A percentile compares a stretch with the other conserved stretches of the same genome.
These are phyloP conservation scores for Cyclina sinensis DNA, from an alignment of 1,140 invertebrate species.

Conservation along the genomic window DNA sequence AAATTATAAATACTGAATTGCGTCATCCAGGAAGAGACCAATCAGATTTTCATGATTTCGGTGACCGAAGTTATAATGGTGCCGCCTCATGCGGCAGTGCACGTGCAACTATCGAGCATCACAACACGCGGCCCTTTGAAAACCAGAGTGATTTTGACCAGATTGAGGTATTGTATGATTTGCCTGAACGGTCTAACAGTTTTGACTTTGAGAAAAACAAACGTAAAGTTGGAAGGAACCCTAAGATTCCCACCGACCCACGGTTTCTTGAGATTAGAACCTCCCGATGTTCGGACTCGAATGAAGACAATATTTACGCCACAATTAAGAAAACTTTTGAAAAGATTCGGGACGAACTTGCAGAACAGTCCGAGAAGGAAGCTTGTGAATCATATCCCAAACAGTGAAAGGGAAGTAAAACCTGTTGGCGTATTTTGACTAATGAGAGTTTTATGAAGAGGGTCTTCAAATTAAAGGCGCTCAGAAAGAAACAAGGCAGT, in stretches of 20 bases:
- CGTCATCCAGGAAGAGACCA: slow-evolving; percentile 37
- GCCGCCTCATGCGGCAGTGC: neutral
- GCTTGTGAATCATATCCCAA: neutral
- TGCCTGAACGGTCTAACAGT: slow-evolving; percentile 20
- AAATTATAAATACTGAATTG: slow-evolving; percentile 64
- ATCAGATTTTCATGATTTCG: neutral
- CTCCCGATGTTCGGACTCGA: neutral
- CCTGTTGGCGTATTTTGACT: too few relatives aligned
- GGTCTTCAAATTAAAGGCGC: too few relatives aligned
- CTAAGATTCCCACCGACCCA: neutral
- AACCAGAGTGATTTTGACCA: slow-evolving; percentile 26
- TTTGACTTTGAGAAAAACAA: slow-evolving; percentile 6
- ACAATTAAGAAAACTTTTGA: slow-evolving; percentile 64
- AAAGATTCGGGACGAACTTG: slow-evolving; percentile 57
- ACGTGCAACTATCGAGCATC: slow-evolving; percentile 1
- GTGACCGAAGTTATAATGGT: neutral
- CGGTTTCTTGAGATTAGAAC: slow-evolving; percentile 47
- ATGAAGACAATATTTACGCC: slow-evolving; percentile 64
- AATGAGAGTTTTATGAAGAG: too few relatives aligned
- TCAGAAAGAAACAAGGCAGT: too few relatives aligned
- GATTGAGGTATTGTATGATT: slow-evolving; percentile 29
- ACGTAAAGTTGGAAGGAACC: neutral
- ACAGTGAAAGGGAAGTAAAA: too few relatives aligned
- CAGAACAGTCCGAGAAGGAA: slow-evolving; percentile 12
- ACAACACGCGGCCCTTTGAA: neutral